Evolutionary conservation across 2,113 vertebrate genomes (phyloP), one percentile per base, ranked within the genome.

Genomic region (Dolichotis patagonum): DNA sequence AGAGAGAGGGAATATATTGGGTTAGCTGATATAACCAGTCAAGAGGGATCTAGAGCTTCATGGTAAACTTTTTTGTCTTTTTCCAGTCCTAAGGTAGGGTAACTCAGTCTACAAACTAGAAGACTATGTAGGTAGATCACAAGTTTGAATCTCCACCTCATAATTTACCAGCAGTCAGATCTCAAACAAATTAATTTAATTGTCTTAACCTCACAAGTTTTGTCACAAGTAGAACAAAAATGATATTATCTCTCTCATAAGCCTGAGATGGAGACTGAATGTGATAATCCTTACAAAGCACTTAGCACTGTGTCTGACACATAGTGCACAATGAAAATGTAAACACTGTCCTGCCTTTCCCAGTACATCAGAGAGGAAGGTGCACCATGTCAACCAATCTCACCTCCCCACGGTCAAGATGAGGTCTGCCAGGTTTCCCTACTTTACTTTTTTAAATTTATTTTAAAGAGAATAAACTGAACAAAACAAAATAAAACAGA

Each of bases 141-240:
- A 54, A 46, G 49, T 63, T 1, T 60, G 38, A 82, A 77, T 30
- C 32, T 54, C 71, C 69, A 35, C 20, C 43, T 90, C 82, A 35
- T 14, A 63, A 54, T 38, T 56, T 82, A 43, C 82, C 71, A 85
- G 54, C 22, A 49, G 1, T 71, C 43, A 88, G 41, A 41, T 1
- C 43, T 49, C 32, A 26, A 94, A 92, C 14, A 92, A 52, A 88
- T 88, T 52, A 38, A 78, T 89, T 94, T 65, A 90, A 22, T 88
- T 35, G 17, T 49, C 17, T 54, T 86, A 62, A 77, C 67, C 54
- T 94, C 73, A 62, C 8, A 52, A 52, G 30, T 94, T 90, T 96
- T 71, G 52, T 94, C 35, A 54, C 8, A 63, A 14, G 32, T 93
- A 94, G 96, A 88, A 85, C 28, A 67, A 71, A 85, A 83, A 77